Percentiles rank a stretch among this genome's conserved stretches.
These are phyloP conservation scores for Coluber constrictor DNA, from an alignment of 2,797 vertebrate species.

Conservation along the genomic window DNA sequence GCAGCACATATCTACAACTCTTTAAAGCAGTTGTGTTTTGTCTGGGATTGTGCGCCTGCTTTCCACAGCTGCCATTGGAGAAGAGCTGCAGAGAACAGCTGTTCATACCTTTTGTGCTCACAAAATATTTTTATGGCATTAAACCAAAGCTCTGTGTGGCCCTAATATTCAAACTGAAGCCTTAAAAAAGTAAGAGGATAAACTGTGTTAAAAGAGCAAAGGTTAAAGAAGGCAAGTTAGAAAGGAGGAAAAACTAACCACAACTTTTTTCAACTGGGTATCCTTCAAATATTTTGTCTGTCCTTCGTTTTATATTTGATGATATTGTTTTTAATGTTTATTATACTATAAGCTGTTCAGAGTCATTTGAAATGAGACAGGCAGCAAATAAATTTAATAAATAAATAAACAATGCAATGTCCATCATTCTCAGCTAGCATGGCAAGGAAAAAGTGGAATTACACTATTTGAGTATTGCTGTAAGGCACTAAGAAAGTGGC, in stretches of 20 bases:
- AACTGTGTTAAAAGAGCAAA: neutral
- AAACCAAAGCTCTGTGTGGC: neutral
- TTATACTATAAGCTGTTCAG: neutral
- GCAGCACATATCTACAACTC: neutral
- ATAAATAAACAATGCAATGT: neutral
- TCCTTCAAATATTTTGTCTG: neutral
- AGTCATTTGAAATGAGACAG: neutral
- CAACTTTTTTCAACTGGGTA: neutral
- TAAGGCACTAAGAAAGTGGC: neutral
- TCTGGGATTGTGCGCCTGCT: neutral
- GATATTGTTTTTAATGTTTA: neutral
- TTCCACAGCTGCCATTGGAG: neutral
- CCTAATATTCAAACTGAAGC: neutral
- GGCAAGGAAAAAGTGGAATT: neutral
- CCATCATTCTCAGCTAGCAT: neutral
- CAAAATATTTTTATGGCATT: neutral
- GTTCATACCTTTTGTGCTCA: neutral
- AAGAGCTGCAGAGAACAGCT: neutral
- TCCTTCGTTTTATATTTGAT: neutral
- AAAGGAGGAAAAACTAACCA: neutral
- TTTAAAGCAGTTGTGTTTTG: neutral
- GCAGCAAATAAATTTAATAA: neutral
- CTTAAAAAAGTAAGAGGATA: neutral
- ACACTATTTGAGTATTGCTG: neutral
- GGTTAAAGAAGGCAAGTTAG: neutral